Evolutionary conservation across 1,140 invertebrate genomes (phyloP).

Genomic region (Aporrectodea caliginosa): DNA sequence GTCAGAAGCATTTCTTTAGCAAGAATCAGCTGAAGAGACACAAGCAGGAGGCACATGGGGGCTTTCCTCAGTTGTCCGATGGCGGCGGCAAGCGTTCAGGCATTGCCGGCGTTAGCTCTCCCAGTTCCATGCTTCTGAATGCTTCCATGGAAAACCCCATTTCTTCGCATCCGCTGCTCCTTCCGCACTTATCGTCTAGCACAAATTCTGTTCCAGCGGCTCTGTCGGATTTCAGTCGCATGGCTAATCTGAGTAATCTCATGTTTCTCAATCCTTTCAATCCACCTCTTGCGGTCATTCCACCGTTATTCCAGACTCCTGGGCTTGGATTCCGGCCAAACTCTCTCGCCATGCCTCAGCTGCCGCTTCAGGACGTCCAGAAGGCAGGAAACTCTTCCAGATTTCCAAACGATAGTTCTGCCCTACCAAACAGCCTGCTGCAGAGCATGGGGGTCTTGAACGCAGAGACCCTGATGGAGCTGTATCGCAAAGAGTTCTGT

Average conservation of each 20-base stretch:
- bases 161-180: neutral
- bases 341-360: neutral
- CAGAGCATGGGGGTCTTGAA: slow-evolving; percentile 42
- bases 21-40: slow-evolving; percentile 63
- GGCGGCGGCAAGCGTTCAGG: neutral
- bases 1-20: slow-evolving; percentile 56
- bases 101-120: neutral
- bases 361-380: neutral
- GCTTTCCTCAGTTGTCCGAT: slow-evolving; percentile 39
- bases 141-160: neutral
- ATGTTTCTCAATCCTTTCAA: slow-evolving; percentile 55
- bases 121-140: slow-evolving; percentile 6
- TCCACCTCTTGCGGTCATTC: slow-evolving; percentile 48
- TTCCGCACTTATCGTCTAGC: neutral
- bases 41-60: slow-evolving; percentile 63
- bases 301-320: slow-evolving; percentile 36
- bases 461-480: slow-evolving; percentile 72
- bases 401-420: neutral
- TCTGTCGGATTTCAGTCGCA: slow-evolving; percentile 3
- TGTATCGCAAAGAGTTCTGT: slow-evolving; percentile 92
- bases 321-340: slow-evolving; percentile 35
- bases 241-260: slow-evolving; percentile 38
- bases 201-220: neutral
- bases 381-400: neutral
- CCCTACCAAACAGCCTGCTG: slow-evolving; percentile 8